Base-by-base conservation (phyloP, 2,113 vertebrate species). In the Orthonyx spaldingii region DNA sequence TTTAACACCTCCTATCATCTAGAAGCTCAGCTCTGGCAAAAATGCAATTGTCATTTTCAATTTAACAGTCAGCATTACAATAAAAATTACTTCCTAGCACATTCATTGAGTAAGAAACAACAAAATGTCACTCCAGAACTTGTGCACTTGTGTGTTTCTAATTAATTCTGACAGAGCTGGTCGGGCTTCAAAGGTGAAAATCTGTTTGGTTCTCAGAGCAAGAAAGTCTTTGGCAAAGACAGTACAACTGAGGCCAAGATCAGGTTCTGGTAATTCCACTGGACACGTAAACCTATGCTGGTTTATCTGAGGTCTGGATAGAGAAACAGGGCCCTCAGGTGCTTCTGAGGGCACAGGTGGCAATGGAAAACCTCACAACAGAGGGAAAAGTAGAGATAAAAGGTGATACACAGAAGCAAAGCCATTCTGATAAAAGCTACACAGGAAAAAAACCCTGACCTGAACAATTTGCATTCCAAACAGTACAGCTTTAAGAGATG, bases 401-500 rank as follows among this genome's bases (percentile, higher is more conserved):
- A 81, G 30, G 46, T 7, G 16, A 64, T 23, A 61, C 0, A 42
- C 16, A 63, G 47, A 74, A 42, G 21, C 24, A 69, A 90, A 55
- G 16, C 8, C 18, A 11, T 50, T 87, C 70, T 65, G 26, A 85
- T 53, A 61, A 92, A 95, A 90, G 50, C 28, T 69, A 44, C 27
- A 68, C 35, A 22, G 5, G 9, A 1, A 41, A 70, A 68, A 61
- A 63, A 0, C 1, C 50, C 59, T n/a, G 33, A 61, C 42, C 35
- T 14, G 37, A 95, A 63, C 14, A 59, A 42, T 44, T 39, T 76
- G 35, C 41, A 37, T 63, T 84, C 37, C 56, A 87, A 55, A 56
- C 50, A 87, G 39, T 65, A 74, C 56, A 93, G 56, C 68, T 89
- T 93, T 55, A 89, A 84, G 76, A 89, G 47, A n/a, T 4, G 6